phyloP scores from a whole-genome alignment of 2,113 vertebrate species.

The Chloropsis hardwickii region DNA sequence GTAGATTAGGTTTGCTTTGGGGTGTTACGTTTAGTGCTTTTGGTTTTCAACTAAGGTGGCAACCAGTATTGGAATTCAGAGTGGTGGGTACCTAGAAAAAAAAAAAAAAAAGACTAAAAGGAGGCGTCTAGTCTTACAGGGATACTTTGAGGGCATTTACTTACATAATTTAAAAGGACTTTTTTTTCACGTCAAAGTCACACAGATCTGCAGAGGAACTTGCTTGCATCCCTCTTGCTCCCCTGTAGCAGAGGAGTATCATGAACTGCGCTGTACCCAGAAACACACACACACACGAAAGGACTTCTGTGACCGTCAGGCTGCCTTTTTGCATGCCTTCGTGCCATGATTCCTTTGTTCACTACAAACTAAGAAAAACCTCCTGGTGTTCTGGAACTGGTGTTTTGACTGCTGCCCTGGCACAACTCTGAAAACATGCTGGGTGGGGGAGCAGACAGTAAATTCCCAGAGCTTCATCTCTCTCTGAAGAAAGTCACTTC shows the following conservation, averaged over 20 bases:
- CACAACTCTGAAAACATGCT: background rate
- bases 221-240: background rate
- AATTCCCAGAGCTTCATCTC: background rate
- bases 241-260: rapidly evolving
- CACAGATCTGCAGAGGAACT: background rate
- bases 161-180: background rate
- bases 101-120: background rate
- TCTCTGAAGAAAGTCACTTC: constrained; percentile 4
- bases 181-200: background rate
- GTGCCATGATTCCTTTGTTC: background rate
- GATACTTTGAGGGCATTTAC: background rate
- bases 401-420: background rate
- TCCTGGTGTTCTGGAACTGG: background rate
- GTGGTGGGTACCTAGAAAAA: background rate
- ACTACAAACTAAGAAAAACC: background rate
- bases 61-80: background rate
- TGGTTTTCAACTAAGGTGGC: background rate
- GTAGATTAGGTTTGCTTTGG: background rate
- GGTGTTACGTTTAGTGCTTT: background rate
- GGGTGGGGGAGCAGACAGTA: background rate
- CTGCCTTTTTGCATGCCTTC: background rate
- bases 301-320: background rate
- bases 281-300: background rate
- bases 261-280: background rate
- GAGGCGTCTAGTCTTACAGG: background rate